Conservation (phyloP, 2,113 vertebrate species). For the Microtus pennsylvanicus region DNA sequence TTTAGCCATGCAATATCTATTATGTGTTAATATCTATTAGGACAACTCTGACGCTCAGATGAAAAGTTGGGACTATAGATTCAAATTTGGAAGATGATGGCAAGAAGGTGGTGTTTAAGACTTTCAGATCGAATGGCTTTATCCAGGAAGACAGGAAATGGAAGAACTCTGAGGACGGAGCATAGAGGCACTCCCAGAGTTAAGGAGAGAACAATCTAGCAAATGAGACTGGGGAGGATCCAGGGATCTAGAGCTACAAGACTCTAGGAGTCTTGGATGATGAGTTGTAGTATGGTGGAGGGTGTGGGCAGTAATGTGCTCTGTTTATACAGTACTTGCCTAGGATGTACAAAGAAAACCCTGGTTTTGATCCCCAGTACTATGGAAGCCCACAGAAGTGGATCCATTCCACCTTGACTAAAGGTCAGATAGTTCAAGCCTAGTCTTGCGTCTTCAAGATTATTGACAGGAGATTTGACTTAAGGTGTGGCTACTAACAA, state of each 20-base stretch:
- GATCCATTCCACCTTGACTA: no score
- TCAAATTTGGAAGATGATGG: slow-evolving; percentile 49
- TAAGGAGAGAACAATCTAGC: background rate
- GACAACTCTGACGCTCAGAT: slow-evolving; percentile 26
- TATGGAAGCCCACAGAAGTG: no score
- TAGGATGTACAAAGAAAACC: background rate
- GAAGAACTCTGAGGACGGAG: background rate
- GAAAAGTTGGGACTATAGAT: slow-evolving; percentile 58
- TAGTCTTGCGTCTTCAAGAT: no score
- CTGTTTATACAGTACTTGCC: background rate
- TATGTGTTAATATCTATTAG: slow-evolving; percentile 48
- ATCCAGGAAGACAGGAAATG: background rate
- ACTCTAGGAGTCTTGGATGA: background rate
- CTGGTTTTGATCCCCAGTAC: background rate
- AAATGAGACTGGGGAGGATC: background rate
- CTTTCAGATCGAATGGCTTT: background rate
- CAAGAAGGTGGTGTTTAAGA: slow-evolving; percentile 55
- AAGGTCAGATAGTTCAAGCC: no score
- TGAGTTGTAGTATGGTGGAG: background rate
- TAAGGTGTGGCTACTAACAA: no score
- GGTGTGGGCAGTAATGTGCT: background rate
- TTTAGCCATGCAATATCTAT: slow-evolving; percentile 57
- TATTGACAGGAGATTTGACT: no score
- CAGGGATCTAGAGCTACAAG: background rate
- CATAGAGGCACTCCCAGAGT: background rate